Conservation (phyloP, 2,797 vertebrate genomes). For the Hippopotamyrus pictus region DNA sequence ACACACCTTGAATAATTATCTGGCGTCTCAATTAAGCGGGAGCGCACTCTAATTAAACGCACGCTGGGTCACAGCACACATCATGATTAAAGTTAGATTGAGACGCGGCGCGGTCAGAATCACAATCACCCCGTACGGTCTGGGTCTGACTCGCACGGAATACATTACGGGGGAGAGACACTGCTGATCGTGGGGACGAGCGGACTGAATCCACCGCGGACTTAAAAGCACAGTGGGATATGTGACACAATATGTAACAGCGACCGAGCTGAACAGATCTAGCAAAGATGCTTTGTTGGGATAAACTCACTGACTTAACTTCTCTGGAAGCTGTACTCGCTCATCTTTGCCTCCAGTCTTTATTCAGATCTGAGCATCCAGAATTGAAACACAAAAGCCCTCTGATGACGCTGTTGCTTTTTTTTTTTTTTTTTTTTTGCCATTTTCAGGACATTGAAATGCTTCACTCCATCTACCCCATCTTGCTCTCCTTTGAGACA, state of each 20-base stretch:
- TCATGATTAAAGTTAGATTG: conserved; percentile 50
- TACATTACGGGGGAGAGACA: conserved; percentile 45
- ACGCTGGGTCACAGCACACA: conserved; percentile 50
- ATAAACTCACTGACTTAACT: neutral
- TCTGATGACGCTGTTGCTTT: neutral
- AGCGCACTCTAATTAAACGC: conserved; percentile 58
- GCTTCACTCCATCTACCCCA: neutral
- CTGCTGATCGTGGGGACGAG: neutral
- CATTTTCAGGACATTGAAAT: neutral
- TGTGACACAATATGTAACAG: neutral
- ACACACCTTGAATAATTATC: conserved; percentile 28
- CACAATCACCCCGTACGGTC: conserved; percentile 50
- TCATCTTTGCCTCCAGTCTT: neutral
- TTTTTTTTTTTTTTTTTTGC: neutral
- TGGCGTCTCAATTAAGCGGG: conserved; percentile 40
- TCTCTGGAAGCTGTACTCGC: neutral
- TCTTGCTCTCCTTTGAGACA: neutral
- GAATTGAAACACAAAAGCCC: neutral
- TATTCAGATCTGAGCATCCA: neutral
- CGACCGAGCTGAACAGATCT: neutral
- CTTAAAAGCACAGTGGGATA: neutral
- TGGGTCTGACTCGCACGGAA: conserved; percentile 46
- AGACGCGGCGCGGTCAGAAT: conserved; percentile 52
- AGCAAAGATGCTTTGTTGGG: neutral
- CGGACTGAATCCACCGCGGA: neutral